Base-by-base conservation (phyloP, 2,888 invertebrate genomes). In the Acronicta psi region DNA sequence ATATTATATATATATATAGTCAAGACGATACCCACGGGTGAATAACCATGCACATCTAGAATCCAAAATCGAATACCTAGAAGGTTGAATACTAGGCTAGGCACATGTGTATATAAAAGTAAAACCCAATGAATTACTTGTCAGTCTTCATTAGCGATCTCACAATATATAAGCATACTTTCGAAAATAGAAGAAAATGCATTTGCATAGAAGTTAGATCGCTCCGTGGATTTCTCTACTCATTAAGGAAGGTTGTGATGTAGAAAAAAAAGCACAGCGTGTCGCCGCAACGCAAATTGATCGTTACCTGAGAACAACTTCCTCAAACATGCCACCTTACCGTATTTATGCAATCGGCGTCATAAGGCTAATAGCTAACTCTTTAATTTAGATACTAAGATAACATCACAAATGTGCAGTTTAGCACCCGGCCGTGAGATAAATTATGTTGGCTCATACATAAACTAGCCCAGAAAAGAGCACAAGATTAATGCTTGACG, bases 131-230 rank as follows among this genome's bases (percentile, higher is more conserved):
- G 72, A 80, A 82, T 81, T 64, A 75, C 56, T 68, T 75, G 75
- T 77, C 77, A 64, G 62, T 65, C 75, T 79, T 82, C 75, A 82
- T 82, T 83, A 82, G 70, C 78, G 75, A 78, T 81, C 82, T 76
- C 81, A 79, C 80, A 80, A 84, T 82, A 83, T 81, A 79, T 78
- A 74, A 79, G 81, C 65, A 62, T 68, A 76, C 87, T 88, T 90
- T 89, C 87, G 88, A 88, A 90, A 86, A 89, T 84, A 83, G 84
- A 89, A 87, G 88, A 90, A 90, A 91, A 88, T 86, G 76, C 79
- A 88, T 88, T 90, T 86, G 87, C 89, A 89, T 90, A 91, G 86
- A 86, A 85, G 87, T 86, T 87, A 82, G 85, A 82, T 79, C 81
- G 76, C 73, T 67, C 63, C 69, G 69, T 69, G 70, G 75, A 84